Conservation (phyloP, 2,113 vertebrate species). For the Egretta garzetta region DNA sequence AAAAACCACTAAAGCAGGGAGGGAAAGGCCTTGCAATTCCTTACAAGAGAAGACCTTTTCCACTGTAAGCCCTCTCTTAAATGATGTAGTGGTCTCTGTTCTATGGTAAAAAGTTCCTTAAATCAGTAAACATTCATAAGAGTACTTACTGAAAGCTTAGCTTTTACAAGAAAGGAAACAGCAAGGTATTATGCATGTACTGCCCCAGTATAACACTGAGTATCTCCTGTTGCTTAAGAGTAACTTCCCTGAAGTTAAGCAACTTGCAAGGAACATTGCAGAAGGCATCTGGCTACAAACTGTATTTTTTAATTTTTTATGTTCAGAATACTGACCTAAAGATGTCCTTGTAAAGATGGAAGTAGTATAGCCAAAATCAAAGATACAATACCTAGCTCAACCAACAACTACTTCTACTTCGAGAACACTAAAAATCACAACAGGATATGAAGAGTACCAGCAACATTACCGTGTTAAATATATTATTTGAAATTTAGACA, state of each 20-base stretch:
- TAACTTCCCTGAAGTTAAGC: neutral
- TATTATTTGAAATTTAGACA: neutral
- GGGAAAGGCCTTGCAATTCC: neutral
- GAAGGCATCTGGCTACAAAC: neutral
- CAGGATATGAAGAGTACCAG: neutral
- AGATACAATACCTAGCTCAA: neutral
- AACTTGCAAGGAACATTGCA: neutral
- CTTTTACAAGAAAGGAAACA: neutral
- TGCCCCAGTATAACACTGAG: fast-evolving
- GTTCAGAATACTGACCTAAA: neutral
- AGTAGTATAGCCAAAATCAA: neutral
- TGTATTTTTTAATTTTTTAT: fast-evolving
- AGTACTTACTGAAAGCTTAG: neutral
- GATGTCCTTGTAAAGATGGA: neutral
- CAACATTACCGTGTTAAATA: neutral
- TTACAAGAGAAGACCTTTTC: neutral
- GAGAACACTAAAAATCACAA: neutral
- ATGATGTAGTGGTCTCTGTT: fast-evolving
- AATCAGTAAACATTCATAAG: neutral
- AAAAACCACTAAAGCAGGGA: neutral
- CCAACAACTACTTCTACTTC: neutral
- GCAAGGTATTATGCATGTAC: fast-evolving
- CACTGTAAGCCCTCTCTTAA: neutral
- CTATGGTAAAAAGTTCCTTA: neutral
- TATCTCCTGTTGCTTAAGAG: neutral